Conservation (phyloP, 2,797 vertebrate genomes). For the Hybognathus amarus region DNA sequence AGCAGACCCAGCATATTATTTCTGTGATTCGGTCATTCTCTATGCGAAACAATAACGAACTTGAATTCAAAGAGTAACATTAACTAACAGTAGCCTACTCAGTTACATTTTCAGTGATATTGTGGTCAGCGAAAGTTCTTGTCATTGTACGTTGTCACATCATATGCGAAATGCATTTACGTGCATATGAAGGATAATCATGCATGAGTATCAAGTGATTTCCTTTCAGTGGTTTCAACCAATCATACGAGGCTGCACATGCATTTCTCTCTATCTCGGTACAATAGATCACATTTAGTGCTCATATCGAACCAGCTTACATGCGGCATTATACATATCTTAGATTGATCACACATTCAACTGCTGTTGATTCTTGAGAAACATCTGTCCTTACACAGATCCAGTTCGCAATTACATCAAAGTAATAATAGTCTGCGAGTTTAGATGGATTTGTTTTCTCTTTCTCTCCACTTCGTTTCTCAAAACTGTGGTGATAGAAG, state of each 20-base stretch:
- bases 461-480: constrained; percentile 37
- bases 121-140: constrained; percentile 18
- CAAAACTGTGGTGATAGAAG: constrained; percentile 43
- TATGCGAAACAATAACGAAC: constrained; percentile 25
- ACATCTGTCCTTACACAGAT: constrained; percentile 74
- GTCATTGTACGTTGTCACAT: neutral
- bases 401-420: constrained; percentile 64
- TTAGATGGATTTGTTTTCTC: constrained; percentile 61
- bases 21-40: constrained; percentile 10
- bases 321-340: constrained; percentile 76
- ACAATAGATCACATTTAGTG: constrained; percentile 81
- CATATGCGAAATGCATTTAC: constrained; percentile 47
- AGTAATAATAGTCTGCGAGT: constrained; percentile 54
- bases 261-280: constrained; percentile 69
- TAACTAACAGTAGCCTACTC: too few relatives aligned
- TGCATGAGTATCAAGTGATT: constrained; percentile 45
- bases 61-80: constrained; percentile 22
- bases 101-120: constrained; percentile 30
- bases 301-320: constrained; percentile 74
- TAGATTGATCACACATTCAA: constrained; percentile 81
- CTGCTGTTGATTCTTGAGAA: constrained; percentile 74
- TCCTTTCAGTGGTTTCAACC: constrained; percentile 40
- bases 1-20: constrained; percentile 63
- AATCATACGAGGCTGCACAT: constrained; percentile 52
- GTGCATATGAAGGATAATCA: constrained; percentile 23